phyloP scores from a whole-genome alignment of 2,888 invertebrate genomes.

The Silvanus unidentatus region DNA sequence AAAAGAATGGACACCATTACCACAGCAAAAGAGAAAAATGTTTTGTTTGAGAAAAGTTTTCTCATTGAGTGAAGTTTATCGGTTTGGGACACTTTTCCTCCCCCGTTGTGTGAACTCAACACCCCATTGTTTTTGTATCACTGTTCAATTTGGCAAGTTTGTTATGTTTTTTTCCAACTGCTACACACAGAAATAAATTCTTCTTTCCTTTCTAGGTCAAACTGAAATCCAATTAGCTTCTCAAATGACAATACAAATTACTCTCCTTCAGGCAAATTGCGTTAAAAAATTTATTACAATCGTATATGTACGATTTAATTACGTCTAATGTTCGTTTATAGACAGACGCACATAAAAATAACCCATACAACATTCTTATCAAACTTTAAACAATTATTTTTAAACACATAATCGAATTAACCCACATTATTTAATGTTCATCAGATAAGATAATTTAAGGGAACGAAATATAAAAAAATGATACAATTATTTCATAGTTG shows the following conservation, averaged over 20 bases:
- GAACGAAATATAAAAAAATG: no score
- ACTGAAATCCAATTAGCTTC: no score
- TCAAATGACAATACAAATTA: no score
- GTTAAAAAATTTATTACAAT: slow-evolving; percentile 1
- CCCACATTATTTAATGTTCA: no score
- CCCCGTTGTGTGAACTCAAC: not conserved
- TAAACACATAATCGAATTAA: no score
- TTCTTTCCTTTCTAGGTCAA: not conserved
- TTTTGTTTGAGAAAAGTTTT: slow-evolving; percentile 3
- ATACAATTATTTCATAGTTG: no score
- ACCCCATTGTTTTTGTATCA: slow-evolving; percentile 2
- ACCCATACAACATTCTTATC: no score
- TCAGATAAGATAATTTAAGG: no score
- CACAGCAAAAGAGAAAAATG: not conserved
- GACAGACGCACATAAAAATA: not conserved
- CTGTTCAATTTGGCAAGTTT: slow-evolving; percentile 5
- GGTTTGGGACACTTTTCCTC: slow-evolving; percentile 1
- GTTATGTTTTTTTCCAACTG: not conserved
- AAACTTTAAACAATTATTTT: no score
- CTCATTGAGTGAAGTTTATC: slow-evolving; percentile 1
- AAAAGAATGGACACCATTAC: slow-evolving; percentile 6
- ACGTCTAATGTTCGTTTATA: not conserved
- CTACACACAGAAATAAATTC: not conserved
- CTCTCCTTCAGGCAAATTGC: not conserved
- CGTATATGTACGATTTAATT: not conserved